phyloP scores from a whole-genome alignment of 2,113 vertebrate species.

The Paracyprichromis sp. region DNA sequence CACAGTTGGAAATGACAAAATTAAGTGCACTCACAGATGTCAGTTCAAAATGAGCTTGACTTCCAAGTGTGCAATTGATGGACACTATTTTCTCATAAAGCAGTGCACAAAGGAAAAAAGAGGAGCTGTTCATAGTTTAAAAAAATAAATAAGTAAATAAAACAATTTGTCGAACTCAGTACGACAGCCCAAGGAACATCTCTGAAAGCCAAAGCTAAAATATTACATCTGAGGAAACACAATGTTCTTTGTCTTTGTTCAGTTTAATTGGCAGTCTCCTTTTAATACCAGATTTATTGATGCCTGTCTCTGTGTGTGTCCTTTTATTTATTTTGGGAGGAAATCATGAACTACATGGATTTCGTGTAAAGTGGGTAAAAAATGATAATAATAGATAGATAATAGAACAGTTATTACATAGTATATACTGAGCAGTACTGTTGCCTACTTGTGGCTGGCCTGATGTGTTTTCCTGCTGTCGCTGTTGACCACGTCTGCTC shows the following conservation, averaged over 20 bases:
- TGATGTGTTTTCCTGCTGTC: background rate
- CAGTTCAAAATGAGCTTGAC: background rate
- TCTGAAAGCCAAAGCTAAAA: background rate
- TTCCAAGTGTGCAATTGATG: background rate
- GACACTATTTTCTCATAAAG: background rate
- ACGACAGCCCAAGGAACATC: background rate
- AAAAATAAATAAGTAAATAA: background rate
- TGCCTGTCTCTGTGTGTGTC: background rate
- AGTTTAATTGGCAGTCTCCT: background rate
- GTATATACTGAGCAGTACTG: background rate
- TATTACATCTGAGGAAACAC: background rate
- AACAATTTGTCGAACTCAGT: background rate
- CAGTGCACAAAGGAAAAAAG: background rate
- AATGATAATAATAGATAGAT: background rate
- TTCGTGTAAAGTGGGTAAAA: background rate
- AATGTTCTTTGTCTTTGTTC: background rate
- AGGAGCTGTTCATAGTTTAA: background rate
- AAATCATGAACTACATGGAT: background rate
- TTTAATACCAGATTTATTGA: background rate
- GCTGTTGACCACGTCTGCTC: background rate
- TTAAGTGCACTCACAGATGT: background rate
- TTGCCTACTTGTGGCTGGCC: background rate
- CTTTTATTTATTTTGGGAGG: background rate
- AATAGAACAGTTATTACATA: background rate
- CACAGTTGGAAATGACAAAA: background rate